These are phyloP conservation scores for Corythaixoides concolor DNA, from an alignment of 2,113 vertebrate species.

Conservation along the genomic window DNA sequence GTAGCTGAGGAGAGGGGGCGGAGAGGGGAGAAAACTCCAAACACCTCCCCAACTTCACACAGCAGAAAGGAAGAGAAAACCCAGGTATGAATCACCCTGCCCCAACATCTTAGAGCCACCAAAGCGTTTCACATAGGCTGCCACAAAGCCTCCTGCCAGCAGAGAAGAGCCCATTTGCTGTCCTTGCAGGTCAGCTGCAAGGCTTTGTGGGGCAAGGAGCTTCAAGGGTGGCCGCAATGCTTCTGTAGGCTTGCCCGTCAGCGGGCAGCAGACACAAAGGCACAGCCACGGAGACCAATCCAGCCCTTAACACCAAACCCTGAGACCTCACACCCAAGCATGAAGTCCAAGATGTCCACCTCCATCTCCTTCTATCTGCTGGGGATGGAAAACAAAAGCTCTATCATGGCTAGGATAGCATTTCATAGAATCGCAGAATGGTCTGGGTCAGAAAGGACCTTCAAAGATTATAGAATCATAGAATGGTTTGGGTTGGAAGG, in stretches of 20 bases:
- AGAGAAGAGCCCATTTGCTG: not conserved
- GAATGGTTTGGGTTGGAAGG: not conserved
- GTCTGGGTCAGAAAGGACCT: not conserved
- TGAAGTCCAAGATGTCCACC: not conserved
- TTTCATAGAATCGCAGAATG: not conserved
- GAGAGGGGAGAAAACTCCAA: not conserved
- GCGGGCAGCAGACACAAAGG: not conserved
- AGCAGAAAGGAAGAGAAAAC: conserved; percentile 9
- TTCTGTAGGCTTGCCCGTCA: not conserved
- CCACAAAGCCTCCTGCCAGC: not conserved
- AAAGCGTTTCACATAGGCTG: not conserved
- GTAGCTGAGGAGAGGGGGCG: accelerated
- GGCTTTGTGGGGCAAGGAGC: not conserved
- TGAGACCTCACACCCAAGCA: not conserved
- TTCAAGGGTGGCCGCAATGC: not conserved
- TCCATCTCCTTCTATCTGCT: not conserved
- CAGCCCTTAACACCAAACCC: not conserved
- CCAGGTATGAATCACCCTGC: not conserved
- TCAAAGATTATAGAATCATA: not conserved
- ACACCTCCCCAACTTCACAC: not conserved
- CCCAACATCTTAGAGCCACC: not conserved
- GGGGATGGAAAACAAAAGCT: not conserved
- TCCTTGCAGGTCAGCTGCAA: not conserved
- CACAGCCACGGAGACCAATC: not conserved
- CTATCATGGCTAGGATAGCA: not conserved